phyloP scores from a whole-genome alignment of 2,888 invertebrate species.

The Ligdia adustata region DNA sequence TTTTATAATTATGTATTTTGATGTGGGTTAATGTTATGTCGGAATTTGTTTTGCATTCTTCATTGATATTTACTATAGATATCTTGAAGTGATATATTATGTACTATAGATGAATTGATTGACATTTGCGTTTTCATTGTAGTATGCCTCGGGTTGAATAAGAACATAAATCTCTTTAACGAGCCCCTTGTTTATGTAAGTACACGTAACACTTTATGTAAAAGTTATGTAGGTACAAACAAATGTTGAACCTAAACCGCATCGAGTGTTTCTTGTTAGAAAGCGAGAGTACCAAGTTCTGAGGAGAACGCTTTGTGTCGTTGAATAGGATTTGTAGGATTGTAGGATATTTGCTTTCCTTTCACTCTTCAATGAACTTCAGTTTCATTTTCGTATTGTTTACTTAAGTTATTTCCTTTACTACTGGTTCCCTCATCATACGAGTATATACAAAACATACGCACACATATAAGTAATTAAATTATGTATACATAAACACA shows the following conservation, averaged over 20 bases:
- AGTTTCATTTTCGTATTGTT: conserved; percentile 19
- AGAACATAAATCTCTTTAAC: conserved; percentile 6
- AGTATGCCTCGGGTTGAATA: conserved; percentile 7
- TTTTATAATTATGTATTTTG: conserved; percentile 75
- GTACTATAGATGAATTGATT: conserved; percentile 10
- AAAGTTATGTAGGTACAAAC: conserved; percentile 39
- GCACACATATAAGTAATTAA: conserved; percentile 45
- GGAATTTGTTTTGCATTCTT: conserved; percentile 50
- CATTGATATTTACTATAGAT: conserved; percentile 42
- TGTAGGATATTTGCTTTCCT: conserved; percentile 25
- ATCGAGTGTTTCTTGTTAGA: conserved; percentile 69
- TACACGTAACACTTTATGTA: conserved; percentile 50
- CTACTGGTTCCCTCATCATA: conserved; percentile 1
- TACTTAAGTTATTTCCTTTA: conserved; percentile 9
- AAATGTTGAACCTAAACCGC: conserved; percentile 42
- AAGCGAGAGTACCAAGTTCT: conserved; percentile 77
- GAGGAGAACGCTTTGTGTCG: conserved; percentile 53
- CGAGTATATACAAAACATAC: conserved; percentile 37
- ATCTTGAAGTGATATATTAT: background rate
- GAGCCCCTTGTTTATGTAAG: conserved; percentile 1
- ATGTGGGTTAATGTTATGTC: conserved; percentile 62
- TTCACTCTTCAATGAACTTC: conserved; percentile 19
- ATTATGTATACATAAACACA: conserved; percentile 49
- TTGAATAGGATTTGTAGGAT: conserved; percentile 44
- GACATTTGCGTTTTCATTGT: conserved; percentile 1